Percentiles rank a stretch among this genome's conserved stretches.
Evolutionary conservation across 2,888 invertebrate genomes (phyloP).

Genomic region (Oligia latruncula): DNA sequence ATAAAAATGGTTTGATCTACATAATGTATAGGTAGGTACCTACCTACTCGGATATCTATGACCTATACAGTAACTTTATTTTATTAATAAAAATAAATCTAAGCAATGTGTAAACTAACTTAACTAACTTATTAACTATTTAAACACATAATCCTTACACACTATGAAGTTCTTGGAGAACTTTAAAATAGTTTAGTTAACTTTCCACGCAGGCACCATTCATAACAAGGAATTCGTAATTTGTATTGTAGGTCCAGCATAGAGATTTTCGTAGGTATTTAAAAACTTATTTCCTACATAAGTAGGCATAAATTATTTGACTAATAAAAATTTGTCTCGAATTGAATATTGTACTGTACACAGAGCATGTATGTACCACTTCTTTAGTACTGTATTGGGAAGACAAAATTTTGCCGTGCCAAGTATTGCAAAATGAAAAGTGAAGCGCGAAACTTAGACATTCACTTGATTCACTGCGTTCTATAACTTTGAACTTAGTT

Average conservation of each 20-base stretch:
- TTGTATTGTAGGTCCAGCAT: not conserved
- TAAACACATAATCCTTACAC: not conserved
- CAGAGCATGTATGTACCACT: too few relatives aligned
- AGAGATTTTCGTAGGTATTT: not conserved
- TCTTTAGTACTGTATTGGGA: not conserved
- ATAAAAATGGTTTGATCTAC: not conserved
- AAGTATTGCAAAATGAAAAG: conserved; percentile 35
- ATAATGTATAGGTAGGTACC: too few relatives aligned
- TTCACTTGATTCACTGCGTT: not conserved
- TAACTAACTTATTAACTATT: not conserved
- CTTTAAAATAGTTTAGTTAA: not conserved
- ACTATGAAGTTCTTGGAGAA: not conserved
- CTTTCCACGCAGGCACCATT: not conserved
- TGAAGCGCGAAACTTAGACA: conserved; percentile 26
- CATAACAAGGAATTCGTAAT: not conserved
- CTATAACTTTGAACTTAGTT: not conserved
- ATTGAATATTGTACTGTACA: not conserved
- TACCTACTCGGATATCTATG: too few relatives aligned
- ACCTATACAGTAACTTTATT: not conserved
- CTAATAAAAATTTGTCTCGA: not conserved
- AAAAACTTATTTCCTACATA: too few relatives aligned
- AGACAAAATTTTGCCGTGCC: not conserved
- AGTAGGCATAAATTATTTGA: not conserved
- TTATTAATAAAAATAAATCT: not conserved
- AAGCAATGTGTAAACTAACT: not conserved